Evolutionary conservation across 2,113 vertebrate genomes (phyloP), one percentile per base, ranked within the genome.

Genomic region (Coregonus clupeaformis): DNA sequence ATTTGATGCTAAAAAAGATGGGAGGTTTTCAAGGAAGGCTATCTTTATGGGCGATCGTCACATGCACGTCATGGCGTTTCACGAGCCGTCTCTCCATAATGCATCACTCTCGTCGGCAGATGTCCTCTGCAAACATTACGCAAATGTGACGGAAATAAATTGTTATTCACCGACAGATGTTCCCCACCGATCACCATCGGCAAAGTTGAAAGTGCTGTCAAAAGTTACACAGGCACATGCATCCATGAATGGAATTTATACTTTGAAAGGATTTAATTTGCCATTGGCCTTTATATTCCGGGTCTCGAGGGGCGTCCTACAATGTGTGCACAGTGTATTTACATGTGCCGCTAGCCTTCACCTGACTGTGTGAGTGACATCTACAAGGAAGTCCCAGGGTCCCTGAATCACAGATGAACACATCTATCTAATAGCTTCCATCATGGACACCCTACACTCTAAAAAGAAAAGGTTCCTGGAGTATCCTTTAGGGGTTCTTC

Each of bases 161-260:
- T 57, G 30, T 74, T 65, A 70, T 75, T 74, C 71, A 68, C 29
- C 3, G 45, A 72, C 80, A 82, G 76, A 81, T 81, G 74, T 76
- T 81, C 77, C 68, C 63, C 16, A 78, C 22, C 68, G 66, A 71
- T 85, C 75, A 72, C 71, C 68, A 36, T 71, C 24, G 29, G 25
- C 66, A 70, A 55, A 30, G 67, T 57, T 11, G 20, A n/a, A 68
- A 42, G 47, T 42, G 36, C 24, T 55, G 47, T 70, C 52, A 18
- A n/a, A 27, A 52, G 24, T 55, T 32, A 0, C 52, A 20, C 52
- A 1, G 80, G 52, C 64, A 57, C 72, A 52, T 83, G 72, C 67
- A 65, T 85, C 77, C 73, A 69, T 81, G 72, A 82, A 83, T 73
- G 36, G 59, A 27, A 78, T 84, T 82, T 78, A 66, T 6, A 55